Base-by-base conservation (phyloP, 2,797 vertebrate species). In the Pseudochirops corinnae region DNA sequence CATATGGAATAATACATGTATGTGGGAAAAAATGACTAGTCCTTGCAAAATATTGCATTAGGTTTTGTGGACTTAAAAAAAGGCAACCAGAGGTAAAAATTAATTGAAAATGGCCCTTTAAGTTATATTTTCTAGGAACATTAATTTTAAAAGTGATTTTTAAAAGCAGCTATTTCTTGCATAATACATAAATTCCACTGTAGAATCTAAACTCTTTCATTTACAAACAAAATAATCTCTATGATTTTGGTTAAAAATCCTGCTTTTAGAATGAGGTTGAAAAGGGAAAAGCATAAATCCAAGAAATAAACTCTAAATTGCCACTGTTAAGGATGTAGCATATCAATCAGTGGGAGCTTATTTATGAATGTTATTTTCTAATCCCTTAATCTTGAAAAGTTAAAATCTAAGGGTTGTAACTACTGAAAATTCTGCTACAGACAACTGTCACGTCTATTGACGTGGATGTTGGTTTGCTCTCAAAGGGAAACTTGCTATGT, bases 231-330 rank as follows among this genome's bases (percentile, higher is more conserved):
- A 0, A 0, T 46, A 87, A 90, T 67, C 13, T 0, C 50, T 2
- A 6, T 24, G 28, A 53, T 13, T 31, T 7, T 33, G 12, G 92
- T 91, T 28, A n/a, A 13, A 67, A n/a, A 5, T 3, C 56, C 21
- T 16, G 1, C 0, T 0, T 14, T 50, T 62, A 46, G 0, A 50
- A 13, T 46, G 33, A 39, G 0, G 11, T 29, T 53, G 31, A 24
- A 16, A 87, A 57, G 82, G 0, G 16, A 67, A 67, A 39, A 18
- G 4, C 31, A 4, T 31, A 52, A 33, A 13, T 18, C 90, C 9
- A n/a, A 16, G 26, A 4, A 10, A 90, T 16, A 31, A 53, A 57
- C 14, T 39, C 91, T 4, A 7, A 31, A 50, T 58, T 55, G 0
- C 0, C 1, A 24, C 14, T 56, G 31, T 5, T 56, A 87, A 91